phyloP scores from a whole-genome alignment of 2,888 invertebrate species.

The Ypsolopha scabrella region DNA sequence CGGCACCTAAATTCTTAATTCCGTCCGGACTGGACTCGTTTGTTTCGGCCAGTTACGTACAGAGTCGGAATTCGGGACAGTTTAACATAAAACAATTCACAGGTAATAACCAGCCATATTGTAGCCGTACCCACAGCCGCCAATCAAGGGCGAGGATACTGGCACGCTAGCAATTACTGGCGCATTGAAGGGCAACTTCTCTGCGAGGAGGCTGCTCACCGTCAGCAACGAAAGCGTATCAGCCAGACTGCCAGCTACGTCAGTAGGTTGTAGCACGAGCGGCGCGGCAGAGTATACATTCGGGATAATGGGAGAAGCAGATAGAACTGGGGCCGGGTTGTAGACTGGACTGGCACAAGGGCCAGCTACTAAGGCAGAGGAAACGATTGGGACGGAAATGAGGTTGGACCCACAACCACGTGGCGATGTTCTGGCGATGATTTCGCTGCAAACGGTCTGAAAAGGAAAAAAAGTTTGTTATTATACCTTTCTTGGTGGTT shows the following conservation, averaged over 20 bases:
- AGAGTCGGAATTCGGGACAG: no score
- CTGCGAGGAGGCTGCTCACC: constrained; percentile 40
- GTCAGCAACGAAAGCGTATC: constrained; percentile 50
- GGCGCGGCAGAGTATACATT: constrained; percentile 8
- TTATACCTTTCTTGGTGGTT: no score
- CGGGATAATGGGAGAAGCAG: constrained; percentile 11
- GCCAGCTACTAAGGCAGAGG: not conserved
- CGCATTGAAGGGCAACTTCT: constrained; percentile 31
- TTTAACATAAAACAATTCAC: not conserved
- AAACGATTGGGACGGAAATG: not conserved
- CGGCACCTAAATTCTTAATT: no score
- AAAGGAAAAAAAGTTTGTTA: not conserved
- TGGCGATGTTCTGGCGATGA: not conserved
- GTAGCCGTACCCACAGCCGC: constrained; percentile 6
- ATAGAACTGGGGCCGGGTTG: not conserved
- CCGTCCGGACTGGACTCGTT: no score
- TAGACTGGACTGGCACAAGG: not conserved
- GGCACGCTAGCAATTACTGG: constrained; percentile 17
- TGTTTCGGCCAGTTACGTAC: no score
- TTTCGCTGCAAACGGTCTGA: not conserved
- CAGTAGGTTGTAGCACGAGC: constrained; percentile 17
- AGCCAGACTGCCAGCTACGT: constrained; percentile 38
- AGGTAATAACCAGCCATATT: not conserved
- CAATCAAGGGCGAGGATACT: not conserved
- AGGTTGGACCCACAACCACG: constrained; percentile 6